Percentiles rank a stretch among this genome's conserved stretches.
phyloP scores from a whole-genome alignment of 2,888 invertebrate species.

The Notodromas monacha region DNA sequence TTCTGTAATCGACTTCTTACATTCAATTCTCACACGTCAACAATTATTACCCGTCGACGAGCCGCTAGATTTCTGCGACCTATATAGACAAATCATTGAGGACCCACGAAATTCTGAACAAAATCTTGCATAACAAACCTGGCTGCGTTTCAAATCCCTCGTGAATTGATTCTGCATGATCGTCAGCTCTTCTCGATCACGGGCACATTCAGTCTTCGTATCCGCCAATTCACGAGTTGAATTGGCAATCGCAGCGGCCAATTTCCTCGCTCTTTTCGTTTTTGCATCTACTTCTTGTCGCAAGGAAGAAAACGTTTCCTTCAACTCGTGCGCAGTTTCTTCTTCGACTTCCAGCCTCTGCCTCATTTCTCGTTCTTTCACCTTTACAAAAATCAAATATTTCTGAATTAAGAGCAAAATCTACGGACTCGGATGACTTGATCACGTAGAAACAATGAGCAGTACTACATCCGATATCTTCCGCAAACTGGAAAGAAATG shows the following conservation, averaged over 20 bases:
- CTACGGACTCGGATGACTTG: too few species aligned
- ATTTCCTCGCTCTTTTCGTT: slow-evolving; percentile 62
- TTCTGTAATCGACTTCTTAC: too few species aligned
- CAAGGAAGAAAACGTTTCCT: slow-evolving; percentile 57
- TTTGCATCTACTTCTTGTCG: slow-evolving; percentile 93
- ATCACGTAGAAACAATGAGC: slow-evolving; percentile 1
- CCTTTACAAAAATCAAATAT: too few species aligned
- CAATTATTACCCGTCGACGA: too few species aligned
- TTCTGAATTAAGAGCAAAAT: too few species aligned
- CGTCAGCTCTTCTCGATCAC: slow-evolving; percentile 66
- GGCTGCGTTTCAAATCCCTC: slow-evolving; percentile 20
- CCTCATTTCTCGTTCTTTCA: slow-evolving; percentile 51
- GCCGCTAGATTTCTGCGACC: too few species aligned
- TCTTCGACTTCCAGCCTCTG: slow-evolving; percentile 75
- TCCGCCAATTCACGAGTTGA: slow-evolving; percentile 44
- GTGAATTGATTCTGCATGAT: slow-evolving; percentile 64
- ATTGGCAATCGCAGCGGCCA: slow-evolving; percentile 44
- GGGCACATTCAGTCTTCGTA: slow-evolving; percentile 52
- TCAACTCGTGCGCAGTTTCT: slow-evolving; percentile 57
- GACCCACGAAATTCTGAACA: too few species aligned
- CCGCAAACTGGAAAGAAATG: slow-evolving; percentile 9
- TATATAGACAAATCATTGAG: too few species aligned
- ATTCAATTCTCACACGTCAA: too few species aligned
- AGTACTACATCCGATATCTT: background rate
- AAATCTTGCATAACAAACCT: too few species aligned